phyloP scores from a whole-genome alignment of 2,797 vertebrate species.

The Philypnodon macrostomus region DNA sequence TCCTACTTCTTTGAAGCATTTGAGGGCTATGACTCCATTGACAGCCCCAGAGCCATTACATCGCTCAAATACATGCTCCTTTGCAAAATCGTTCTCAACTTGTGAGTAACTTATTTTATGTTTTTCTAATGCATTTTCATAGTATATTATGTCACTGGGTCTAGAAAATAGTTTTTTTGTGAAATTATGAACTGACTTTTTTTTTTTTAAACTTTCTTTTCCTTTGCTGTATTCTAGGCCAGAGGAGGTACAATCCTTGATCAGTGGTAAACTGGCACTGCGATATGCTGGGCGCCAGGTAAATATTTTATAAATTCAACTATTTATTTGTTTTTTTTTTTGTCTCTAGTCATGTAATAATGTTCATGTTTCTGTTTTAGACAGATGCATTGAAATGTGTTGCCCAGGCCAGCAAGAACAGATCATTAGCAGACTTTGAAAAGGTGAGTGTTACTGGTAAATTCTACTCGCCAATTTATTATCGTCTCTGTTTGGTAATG shows the following conservation, averaged over 20 bases:
- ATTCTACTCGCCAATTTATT: not conserved
- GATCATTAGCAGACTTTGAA: slow-evolving; percentile 98
- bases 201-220: no score
- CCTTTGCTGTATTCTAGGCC: slow-evolving; percentile 75
- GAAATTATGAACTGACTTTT: no score
- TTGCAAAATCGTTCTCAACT: slow-evolving; percentile 98
- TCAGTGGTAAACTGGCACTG: slow-evolving; percentile 94
- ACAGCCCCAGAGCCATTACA: slow-evolving; percentile 93
- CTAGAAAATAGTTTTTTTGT: no score
- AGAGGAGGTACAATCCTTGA: slow-evolving; percentile 93
- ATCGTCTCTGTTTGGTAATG: not conserved
- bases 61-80: slow-evolving; percentile 99
- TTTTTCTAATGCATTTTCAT: no score
- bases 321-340: not conserved
- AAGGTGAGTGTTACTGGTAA: slow-evolving; percentile 77
- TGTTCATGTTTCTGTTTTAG: slow-evolving; percentile 59
- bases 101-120: slow-evolving; percentile 72
- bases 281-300: slow-evolving; percentile 93
- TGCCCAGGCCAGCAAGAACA: slow-evolving; percentile 97
- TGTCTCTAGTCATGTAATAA: not conserved
- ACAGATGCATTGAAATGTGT: slow-evolving; percentile 96
- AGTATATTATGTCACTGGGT: no score
- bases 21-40: slow-evolving; percentile 96
- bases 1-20: slow-evolving; percentile 99
- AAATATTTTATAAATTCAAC: slow-evolving; percentile 27